A percentile compares a stretch with the other conserved stretches of the same genome.
Conservation (phyloP, 2,113 vertebrate species). For the Thalassarche chlororhynchos region DNA sequence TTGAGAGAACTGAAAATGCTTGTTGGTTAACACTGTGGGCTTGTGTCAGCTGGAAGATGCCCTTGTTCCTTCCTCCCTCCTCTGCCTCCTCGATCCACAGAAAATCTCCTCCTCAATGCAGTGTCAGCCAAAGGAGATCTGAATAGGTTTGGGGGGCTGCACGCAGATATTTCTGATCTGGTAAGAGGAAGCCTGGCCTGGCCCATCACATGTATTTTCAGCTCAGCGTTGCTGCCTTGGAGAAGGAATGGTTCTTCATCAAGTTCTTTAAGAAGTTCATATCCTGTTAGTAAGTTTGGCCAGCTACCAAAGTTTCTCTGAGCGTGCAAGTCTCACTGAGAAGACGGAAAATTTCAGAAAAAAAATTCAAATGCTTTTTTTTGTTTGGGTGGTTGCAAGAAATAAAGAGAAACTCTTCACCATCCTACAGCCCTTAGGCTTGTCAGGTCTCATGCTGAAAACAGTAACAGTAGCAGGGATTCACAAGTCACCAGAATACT, state of each 20-base stretch:
- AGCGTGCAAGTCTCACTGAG: not conserved
- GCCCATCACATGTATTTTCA: not conserved
- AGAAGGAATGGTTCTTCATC: not conserved
- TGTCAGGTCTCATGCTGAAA: not conserved
- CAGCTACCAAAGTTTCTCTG: not conserved
- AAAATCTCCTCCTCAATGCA: not conserved
- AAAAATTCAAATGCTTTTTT: not conserved
- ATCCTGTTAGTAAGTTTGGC: not conserved
- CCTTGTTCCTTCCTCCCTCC: not conserved
- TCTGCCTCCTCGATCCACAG: not conserved
- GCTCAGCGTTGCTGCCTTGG: not conserved
- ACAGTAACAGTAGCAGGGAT: not conserved
- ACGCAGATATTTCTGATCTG: not conserved
- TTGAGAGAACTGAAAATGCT: not conserved
- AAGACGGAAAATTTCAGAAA: not conserved
- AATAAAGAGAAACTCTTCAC: not conserved
- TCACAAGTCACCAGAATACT: not conserved
- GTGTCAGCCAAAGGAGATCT: fast-evolving
- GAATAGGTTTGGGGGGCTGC: no score
- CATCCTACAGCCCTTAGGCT: not conserved
- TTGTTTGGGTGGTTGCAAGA: not conserved
- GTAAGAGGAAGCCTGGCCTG: no score
- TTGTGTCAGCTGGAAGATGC: not conserved
- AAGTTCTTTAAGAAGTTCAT: not conserved
- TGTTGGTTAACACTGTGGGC: not conserved